Percentiles rank a stretch among this genome's conserved stretches.
These are phyloP conservation scores for Alca torda DNA, from an alignment of 2,797 vertebrate species.

Conservation along the genomic window DNA sequence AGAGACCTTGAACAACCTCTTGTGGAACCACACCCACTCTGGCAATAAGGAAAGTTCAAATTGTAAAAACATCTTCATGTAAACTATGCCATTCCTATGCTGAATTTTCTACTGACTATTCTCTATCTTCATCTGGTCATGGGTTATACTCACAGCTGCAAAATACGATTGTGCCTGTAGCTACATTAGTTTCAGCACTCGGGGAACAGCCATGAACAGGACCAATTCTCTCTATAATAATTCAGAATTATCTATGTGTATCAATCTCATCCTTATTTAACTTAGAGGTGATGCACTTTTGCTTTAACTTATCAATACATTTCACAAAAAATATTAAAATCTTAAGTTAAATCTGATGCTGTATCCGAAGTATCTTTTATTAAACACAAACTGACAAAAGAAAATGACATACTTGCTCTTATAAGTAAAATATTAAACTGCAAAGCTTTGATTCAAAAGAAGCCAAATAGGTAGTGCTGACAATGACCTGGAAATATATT, in stretches of 20 bases:
- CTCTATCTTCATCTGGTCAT: background rate
- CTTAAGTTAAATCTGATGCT: background rate
- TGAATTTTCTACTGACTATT: background rate
- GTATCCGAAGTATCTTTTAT: background rate
- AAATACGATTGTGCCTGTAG: background rate
- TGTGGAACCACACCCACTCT: background rate
- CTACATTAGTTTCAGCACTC: background rate
- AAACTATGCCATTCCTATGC: background rate
- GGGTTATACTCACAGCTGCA: background rate
- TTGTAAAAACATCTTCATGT: rapidly evolving
- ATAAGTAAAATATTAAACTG: background rate
- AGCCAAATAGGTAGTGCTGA: background rate
- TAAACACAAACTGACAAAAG: background rate
- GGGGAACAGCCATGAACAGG: background rate
- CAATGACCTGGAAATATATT: background rate
- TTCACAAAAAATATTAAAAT: background rate
- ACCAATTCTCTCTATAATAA: background rate
- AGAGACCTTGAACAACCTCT: background rate
- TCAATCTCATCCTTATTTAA: background rate
- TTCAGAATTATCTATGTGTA: background rate
- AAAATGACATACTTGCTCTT: background rate
- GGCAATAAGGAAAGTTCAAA: background rate
- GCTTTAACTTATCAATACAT: background rate
- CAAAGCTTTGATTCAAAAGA: background rate
- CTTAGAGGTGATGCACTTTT: background rate